Base-by-base conservation (phyloP, 92 coral and sea anemone species). In the Phenganax marumi region DNA sequence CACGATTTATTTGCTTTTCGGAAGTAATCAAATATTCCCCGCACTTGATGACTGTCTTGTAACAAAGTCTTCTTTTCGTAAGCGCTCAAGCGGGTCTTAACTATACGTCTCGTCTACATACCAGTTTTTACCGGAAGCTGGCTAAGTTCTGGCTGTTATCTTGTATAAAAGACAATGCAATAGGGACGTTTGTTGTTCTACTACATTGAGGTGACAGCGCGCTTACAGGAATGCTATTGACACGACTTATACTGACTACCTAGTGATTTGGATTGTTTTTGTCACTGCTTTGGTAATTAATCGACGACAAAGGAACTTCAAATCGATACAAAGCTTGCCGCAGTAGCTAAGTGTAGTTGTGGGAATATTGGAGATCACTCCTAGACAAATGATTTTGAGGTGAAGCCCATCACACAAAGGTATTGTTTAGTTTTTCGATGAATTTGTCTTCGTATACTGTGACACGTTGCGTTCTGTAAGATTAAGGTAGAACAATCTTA, bases 71-170 rank as follows among this genome's bases (percentile, higher is more conserved):
- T 52, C 79, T 19, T 76, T 76, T 74, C n/a, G 69, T 55, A 48
- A 50, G 24, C 56, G 81, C 69, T 76, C 68, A 76, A 55, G 81
- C 81, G 81, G 50, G 25, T 55, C 81, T 76, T 76, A 52, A 39
- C n/a, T 26, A 76, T 54, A 48, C 72, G 72, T 76, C 65, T 76
- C 80, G 81, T 54, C 56, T 62, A n/a, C 43, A 22, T n/a, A 7
- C 66, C 3, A 33, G 43, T 5, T 19, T 24, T n/a, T 12, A 55
- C 81, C 81, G 81, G 81, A 76, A 76, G 81, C 62, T 46, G 43
- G 8, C 51, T 47, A 39, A 26, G 65, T 55, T 68, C 81, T 56
- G 81, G 47, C 68, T 54, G n/a, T 12, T 25, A 56, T 58, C 72
- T 56, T 55, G 51, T 76, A 43, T 74, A 25, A 48, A 11, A 76